Evolutionary conservation across 2,797 vertebrate species (phyloP).

Genomic region (Scleropages formosus): DNA sequence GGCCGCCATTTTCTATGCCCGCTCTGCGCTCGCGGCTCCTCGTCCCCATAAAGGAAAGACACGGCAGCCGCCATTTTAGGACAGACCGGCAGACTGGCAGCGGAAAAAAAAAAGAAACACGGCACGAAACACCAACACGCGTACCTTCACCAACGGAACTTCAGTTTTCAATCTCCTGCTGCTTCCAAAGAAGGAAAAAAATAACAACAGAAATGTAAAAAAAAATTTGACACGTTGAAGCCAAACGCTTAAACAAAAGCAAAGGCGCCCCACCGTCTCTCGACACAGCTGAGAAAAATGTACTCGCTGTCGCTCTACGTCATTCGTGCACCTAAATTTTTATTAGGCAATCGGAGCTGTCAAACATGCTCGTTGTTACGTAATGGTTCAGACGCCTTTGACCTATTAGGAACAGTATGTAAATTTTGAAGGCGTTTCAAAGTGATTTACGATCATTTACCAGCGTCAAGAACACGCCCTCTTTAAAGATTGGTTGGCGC

Average conservation of each 20-base stretch:
- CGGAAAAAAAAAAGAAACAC: neutral
- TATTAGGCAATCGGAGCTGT: neutral
- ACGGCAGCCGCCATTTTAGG: slow-evolving; percentile 33
- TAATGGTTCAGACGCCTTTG: neutral
- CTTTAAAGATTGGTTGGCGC: slow-evolving; percentile 26
- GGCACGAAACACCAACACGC: slow-evolving; percentile 32
- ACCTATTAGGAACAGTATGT: neutral
- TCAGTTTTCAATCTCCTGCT: slow-evolving; percentile 60
- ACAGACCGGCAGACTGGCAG: neutral
- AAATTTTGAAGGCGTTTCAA: slow-evolving; percentile 12
- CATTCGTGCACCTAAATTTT: slow-evolving; percentile 29
- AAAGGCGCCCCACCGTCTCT: slow-evolving; percentile 2
- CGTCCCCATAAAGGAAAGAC: slow-evolving; percentile 20
- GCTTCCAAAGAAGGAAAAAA: slow-evolving; percentile 44
- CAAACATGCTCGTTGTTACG: neutral
- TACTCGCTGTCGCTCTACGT: slow-evolving; percentile 32
- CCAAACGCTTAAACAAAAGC: slow-evolving; percentile 9
- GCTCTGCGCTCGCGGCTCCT: neutral
- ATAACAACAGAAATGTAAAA: slow-evolving; percentile 50
- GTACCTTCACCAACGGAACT: slow-evolving; percentile 72
- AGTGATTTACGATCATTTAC: neutral
- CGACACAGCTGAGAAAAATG: slow-evolving; percentile 30
- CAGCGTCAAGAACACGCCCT: neutral
- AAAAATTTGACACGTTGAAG: neutral
- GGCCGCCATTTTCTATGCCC: slow-evolving; percentile 34